phyloP scores from a whole-genome alignment of 1,140 invertebrate species.

The Ceratina australensis region DNA sequence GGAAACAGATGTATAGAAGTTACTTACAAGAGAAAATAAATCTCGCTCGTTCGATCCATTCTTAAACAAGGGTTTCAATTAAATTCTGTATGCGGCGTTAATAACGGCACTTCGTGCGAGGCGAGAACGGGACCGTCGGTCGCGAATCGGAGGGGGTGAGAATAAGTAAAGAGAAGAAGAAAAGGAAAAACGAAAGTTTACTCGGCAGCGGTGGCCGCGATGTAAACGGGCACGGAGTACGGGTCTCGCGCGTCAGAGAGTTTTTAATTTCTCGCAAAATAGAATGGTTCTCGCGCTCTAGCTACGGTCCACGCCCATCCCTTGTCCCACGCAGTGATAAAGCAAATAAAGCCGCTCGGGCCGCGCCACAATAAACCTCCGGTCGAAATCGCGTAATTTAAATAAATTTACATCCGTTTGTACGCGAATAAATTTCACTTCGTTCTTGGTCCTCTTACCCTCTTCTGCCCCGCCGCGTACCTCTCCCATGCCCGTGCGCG shows the following conservation, averaged over 20 bases:
- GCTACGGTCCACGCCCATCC: slow-evolving; percentile 74
- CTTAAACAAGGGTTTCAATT: neutral
- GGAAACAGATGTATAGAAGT: too few species aligned
- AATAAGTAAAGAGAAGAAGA: neutral
- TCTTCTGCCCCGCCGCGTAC: slow-evolving; percentile 20
- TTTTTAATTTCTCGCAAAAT: slow-evolving; percentile 77
- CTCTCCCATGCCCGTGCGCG: slow-evolving; percentile 16
- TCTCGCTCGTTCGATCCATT: neutral
- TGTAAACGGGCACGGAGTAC: slow-evolving; percentile 40
- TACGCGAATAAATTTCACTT: slow-evolving; percentile 77
- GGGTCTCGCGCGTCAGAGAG: slow-evolving; percentile 52
- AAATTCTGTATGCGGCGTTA: slow-evolving; percentile 1
- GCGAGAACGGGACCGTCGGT: neutral
- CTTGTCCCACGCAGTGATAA: slow-evolving; percentile 77
- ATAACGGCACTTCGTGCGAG: neutral
- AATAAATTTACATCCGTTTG: slow-evolving; percentile 80
- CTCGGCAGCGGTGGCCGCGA: slow-evolving; percentile 39
- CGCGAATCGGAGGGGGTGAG: neutral
- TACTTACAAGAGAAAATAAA: too few species aligned
- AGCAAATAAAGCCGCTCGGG: slow-evolving; percentile 77
- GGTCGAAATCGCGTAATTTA: slow-evolving; percentile 78
- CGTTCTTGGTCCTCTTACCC: slow-evolving; percentile 67
- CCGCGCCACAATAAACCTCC: slow-evolving; percentile 76
- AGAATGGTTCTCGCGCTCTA: slow-evolving; percentile 70
- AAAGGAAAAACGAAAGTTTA: neutral